These are phyloP conservation scores for Beris chalybata DNA, from an alignment of 2,888 invertebrate genomes.

Conservation along the genomic window DNA sequence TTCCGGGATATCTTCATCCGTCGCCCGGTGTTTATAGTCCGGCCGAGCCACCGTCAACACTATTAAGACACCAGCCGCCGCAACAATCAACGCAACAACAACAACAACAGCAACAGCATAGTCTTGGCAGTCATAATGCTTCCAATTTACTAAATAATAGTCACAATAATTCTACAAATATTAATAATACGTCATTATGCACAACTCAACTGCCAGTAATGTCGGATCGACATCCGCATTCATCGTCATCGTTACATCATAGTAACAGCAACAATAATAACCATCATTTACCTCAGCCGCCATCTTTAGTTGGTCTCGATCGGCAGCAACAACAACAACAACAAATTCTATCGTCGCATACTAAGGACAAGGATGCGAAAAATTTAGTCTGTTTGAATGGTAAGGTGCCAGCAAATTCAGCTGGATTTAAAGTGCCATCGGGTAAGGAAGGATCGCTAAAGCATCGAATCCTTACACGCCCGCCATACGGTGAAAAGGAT, in stretches of 20 bases:
- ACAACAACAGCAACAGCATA: neutral
- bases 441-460: conserved; percentile 67
- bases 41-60: conserved; percentile 34
- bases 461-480: conserved; percentile 63
- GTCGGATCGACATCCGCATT: conserved; percentile 20
- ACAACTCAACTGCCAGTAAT: conserved; percentile 28
- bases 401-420: conserved; percentile 43
- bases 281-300: conserved; percentile 25
- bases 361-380: conserved; percentile 39
- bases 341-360: conserved; percentile 1
- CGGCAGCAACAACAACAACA: neutral
- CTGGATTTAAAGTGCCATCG: conserved; percentile 56
- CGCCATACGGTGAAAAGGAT: conserved; percentile 55
- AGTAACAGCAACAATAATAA: conserved; percentile 3
- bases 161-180: conserved; percentile 30
- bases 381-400: conserved; percentile 44
- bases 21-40: conserved; percentile 39
- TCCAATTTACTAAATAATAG: conserved; percentile 33
- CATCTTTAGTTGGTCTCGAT: neutral
- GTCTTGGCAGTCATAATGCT: conserved; percentile 22
- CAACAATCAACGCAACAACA: conserved; percentile 2
- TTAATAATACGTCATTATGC: conserved; percentile 12
- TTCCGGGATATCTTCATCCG: conserved; percentile 43
- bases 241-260: conserved; percentile 16
- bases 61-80: conserved; percentile 34